A percentile compares a stretch with the other conserved stretches of the same genome.
These are phyloP conservation scores for Digitonthophagus gazella DNA, from an alignment of 2,888 invertebrate species.

Conservation along the genomic window DNA sequence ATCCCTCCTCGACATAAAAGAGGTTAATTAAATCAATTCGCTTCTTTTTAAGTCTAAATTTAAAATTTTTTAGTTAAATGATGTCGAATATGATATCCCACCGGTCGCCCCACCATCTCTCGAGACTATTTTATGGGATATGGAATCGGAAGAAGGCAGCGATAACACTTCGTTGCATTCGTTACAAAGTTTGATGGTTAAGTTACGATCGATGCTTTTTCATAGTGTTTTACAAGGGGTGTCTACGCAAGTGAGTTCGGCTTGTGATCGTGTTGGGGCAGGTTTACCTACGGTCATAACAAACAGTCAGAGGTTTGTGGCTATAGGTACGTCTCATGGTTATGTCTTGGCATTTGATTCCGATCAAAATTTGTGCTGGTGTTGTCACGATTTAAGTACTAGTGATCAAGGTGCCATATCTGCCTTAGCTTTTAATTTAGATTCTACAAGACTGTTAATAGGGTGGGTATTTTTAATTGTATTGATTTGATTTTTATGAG, in stretches of 20 bases:
- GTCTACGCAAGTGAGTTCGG: constrained; percentile 83
- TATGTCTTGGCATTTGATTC: constrained; percentile 83
- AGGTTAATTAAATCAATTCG: constrained; percentile 37
- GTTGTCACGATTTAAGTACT: constrained; percentile 67
- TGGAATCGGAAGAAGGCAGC: constrained; percentile 64
- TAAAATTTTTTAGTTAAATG: constrained; percentile 62
- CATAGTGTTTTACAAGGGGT: constrained; percentile 84
- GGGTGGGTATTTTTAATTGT: constrained; percentile 51
- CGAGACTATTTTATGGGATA: constrained; percentile 78
- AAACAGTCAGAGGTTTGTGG: constrained; percentile 72
- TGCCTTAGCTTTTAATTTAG: constrained; percentile 81
- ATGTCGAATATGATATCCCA: constrained; percentile 75
- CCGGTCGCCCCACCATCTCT: constrained; percentile 74
- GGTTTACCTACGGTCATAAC: constrained; percentile 85
- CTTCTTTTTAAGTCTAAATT: not conserved
- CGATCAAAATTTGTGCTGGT: constrained; percentile 88
- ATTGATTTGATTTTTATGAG: not conserved
- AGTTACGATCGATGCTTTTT: constrained; percentile 66
- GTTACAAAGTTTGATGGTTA: constrained; percentile 52
- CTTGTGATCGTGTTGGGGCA: constrained; percentile 85
- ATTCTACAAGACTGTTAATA: constrained; percentile 80
- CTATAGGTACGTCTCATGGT: constrained; percentile 94
- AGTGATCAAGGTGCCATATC: constrained; percentile 76
- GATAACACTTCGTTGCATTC: constrained; percentile 57
- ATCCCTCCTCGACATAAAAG: constrained; percentile 47